Conservation (phyloP, 2,888 invertebrate genomes). For the Coronaproctus castanopsis region DNA sequence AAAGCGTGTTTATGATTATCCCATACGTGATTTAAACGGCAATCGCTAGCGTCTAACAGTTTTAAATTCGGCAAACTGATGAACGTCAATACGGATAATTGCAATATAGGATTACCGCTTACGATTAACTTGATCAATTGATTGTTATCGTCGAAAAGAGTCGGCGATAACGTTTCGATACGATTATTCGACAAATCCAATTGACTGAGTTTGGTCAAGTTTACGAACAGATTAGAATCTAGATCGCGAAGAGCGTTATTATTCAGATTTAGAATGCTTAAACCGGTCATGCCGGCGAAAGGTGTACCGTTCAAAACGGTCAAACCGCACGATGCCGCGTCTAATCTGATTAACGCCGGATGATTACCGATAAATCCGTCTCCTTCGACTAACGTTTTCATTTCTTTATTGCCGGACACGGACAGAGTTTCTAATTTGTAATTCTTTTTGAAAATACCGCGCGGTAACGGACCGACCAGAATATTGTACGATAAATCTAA, state of each 20-base stretch:
- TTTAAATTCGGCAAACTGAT: conserved; percentile 37
- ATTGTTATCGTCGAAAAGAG: conserved; percentile 43
- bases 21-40: conserved; percentile 44
- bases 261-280: conserved; percentile 43
- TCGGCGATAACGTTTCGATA: conserved; percentile 37
- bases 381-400: conserved; percentile 12
- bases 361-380: conserved; percentile 23
- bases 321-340: conserved; percentile 52
- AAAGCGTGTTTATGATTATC: conserved; percentile 29
- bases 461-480: conserved; percentile 38
- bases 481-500: conserved; percentile 55
- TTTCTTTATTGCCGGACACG: conserved; percentile 17
- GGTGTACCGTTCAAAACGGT: conserved; percentile 39
- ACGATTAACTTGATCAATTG: conserved; percentile 44
- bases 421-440: conserved; percentile 43
- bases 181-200: conserved; percentile 52
- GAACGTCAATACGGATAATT: conserved; percentile 45
- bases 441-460: conserved; percentile 47
- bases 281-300: conserved; percentile 47
- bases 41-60: conserved; percentile 48
- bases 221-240: conserved; percentile 29
- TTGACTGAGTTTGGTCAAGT: conserved; percentile 38
- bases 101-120: conserved; percentile 47
- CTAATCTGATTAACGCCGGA: conserved; percentile 45
- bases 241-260: conserved; percentile 38